A percentile compares a stretch with the other conserved stretches of the same genome.
These are phyloP conservation scores for Hyppa rectilinea DNA, from an alignment of 2,888 invertebrate species.

Conservation along the genomic window DNA sequence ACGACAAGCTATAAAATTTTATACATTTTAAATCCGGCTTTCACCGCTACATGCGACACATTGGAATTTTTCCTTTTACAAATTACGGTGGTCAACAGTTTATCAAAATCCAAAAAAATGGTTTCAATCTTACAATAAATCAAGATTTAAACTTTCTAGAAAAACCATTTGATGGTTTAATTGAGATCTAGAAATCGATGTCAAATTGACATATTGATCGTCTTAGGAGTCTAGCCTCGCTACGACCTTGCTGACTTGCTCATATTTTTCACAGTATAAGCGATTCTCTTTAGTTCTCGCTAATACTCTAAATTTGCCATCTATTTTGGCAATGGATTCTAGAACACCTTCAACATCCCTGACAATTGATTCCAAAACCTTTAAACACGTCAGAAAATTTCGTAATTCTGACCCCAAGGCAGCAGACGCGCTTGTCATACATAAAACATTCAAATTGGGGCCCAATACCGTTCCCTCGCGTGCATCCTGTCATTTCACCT, in stretches of 20 bases:
- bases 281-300: no score
- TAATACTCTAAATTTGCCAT: no score
- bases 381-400: slow-evolving; percentile 1
- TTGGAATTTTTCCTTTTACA: slow-evolving; percentile 11
- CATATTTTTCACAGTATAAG: not conserved
- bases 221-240: not conserved
- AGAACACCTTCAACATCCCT: not conserved
- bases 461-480: slow-evolving; percentile 55
- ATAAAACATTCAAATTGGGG: slow-evolving; percentile 51
- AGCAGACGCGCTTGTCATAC: slow-evolving; percentile 35
- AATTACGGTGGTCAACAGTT: not conserved
- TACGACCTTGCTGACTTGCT: not conserved
- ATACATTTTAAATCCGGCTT: slow-evolving; percentile 51
- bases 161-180: not conserved
- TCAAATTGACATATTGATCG: not conserved
- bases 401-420: slow-evolving; percentile 40
- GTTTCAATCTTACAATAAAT: slow-evolving; percentile 18
- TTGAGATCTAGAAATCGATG: slow-evolving; percentile 1
- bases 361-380: not conserved
- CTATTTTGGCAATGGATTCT: not conserved
- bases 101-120: slow-evolving; percentile 6
- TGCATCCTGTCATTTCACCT: slow-evolving; percentile 60
- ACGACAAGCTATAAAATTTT: slow-evolving; percentile 26
- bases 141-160: slow-evolving; percentile 2
- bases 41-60: slow-evolving; percentile 40